Base-by-base conservation (phyloP, 2,797 vertebrate genomes). In the Lemur catta region DNA sequence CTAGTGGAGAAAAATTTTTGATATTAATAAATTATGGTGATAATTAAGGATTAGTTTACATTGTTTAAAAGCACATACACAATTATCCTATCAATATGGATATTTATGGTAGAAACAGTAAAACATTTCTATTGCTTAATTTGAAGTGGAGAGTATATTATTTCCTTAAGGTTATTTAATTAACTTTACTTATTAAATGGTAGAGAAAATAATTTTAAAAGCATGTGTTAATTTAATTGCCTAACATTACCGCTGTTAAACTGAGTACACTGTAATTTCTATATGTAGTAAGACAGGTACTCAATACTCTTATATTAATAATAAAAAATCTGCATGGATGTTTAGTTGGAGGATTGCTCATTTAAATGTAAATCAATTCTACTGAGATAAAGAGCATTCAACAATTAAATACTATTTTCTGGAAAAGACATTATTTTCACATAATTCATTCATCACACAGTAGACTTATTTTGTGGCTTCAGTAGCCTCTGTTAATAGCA, bases 341-440 rank as follows among this genome's bases (percentile, higher is more conserved):
- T 90, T 97, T 87, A 90, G 35, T 90, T 71, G 75, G 87, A 87
- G 41, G 22, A 86, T 3, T 84, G 14, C 26, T 95, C n/a, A 94
- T 94, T 96, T 96, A 94, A 97, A 94, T 89, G 63, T 35, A 95
- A 95, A 91, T 89, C 14, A 91, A 94, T 91, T 91, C 57, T 78
- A 59, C 20, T 93, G 67, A 85, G 59, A 89, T 92, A 94, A 94
- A 94, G 35, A 65, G 3, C 82, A 86, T 82, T 84, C 33, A 89
- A 92, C 79, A 97, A 94, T 94, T 96, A 85, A 95, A 91, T 89
- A n/a, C 7, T 89, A 79, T 28, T 80, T 92, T 93, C 50, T 84
- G 57, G 69, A 76, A 93, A 41, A 33, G 20, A 76, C 17, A 81
- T 78, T 86, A 91, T 94, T 75, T 48, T 85, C 24, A 59, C 14